Conservation (phyloP, 2,113 vertebrate species). For the Zosterops hypoxanthus region DNA sequence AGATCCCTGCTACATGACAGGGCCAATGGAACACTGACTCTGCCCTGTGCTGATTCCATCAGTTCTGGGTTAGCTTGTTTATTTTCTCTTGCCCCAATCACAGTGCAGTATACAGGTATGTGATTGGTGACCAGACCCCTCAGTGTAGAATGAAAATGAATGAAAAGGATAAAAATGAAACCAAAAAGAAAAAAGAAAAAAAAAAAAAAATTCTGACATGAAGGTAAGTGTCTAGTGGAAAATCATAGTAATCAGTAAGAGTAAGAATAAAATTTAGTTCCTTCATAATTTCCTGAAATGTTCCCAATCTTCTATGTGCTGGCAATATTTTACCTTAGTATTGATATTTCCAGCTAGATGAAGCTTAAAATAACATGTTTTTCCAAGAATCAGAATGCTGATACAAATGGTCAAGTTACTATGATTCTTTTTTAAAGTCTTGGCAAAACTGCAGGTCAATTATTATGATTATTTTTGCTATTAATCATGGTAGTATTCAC, state of each 20-base stretch:
- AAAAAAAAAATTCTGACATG: not conserved
- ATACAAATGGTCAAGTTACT: not conserved
- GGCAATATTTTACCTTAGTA: not conserved
- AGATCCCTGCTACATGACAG: not conserved
- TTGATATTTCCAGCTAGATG: not conserved
- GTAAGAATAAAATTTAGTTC: not conserved
- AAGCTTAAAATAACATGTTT: not conserved
- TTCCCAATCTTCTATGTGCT: not conserved
- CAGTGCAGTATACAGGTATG: not conserved
- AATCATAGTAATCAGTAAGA: not conserved
- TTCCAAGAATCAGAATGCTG: not conserved
- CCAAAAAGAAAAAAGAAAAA: not conserved
- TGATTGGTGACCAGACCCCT: not conserved
- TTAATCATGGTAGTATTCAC: not conserved
- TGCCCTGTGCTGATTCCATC: not conserved
- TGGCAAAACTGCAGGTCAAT: not conserved
- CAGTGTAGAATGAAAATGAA: not conserved
- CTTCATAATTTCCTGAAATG: not conserved
- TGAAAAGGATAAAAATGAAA: not conserved
- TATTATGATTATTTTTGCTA: not conserved
- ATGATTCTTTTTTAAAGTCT: not conserved
- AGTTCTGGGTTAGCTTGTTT: not conserved
- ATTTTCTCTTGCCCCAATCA: rapidly evolving
- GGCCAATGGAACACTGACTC: not conserved
- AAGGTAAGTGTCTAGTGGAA: not conserved